Base-by-base conservation (phyloP, 2,113 vertebrate genomes). In the Chlorocebus sabaeus region DNA sequence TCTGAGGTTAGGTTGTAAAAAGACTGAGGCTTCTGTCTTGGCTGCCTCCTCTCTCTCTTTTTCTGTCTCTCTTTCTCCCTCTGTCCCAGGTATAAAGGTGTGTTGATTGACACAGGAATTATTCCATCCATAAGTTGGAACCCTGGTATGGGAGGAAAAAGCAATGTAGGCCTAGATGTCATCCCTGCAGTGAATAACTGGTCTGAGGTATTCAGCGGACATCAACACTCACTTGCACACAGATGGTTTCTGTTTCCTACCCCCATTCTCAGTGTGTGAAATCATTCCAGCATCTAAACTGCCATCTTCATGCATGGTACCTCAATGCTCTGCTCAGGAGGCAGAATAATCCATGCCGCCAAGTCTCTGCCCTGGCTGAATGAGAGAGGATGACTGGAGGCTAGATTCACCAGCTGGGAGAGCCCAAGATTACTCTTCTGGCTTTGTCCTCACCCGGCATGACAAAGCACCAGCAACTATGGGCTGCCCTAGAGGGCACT, bases 381-480 rank as follows among this genome's bases (percentile, higher is more conserved):
- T 16, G 27, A 90, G 30, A 38, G 64, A 82, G 76, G 89, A 85
- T 57, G 68, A 32, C 23, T 79, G 70, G n/a, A 22, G 91, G 79
- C 27, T 73, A 68, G 59, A 38, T 48, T 97, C 70, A 85, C 72
- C 96, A 94, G 90, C 90, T 95, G 88, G 43, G 52, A 95, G 78
- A 96, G 30, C 45, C 52, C 23, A 16, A 22, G 64, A 76, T 70
- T 80, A 89, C 68, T 79, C 76, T 76, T 90, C 73, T 18, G 84
- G 72, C 95, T 97, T 94, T 97, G 90, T 96, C 79, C 23, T 96
- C 48, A 75, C 52, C n/a, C 90, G 55, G 90, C 95, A 89, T 90
- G 84, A 97, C 94, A 96, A 96, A 88, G 87, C 57, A 89, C 76
- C 30, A 90, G 50, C 84, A 84, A 96, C 92, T 96, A 84, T 35